Conservation (phyloP, 2,113 vertebrate species). For the Myodes glareolus region DNA sequence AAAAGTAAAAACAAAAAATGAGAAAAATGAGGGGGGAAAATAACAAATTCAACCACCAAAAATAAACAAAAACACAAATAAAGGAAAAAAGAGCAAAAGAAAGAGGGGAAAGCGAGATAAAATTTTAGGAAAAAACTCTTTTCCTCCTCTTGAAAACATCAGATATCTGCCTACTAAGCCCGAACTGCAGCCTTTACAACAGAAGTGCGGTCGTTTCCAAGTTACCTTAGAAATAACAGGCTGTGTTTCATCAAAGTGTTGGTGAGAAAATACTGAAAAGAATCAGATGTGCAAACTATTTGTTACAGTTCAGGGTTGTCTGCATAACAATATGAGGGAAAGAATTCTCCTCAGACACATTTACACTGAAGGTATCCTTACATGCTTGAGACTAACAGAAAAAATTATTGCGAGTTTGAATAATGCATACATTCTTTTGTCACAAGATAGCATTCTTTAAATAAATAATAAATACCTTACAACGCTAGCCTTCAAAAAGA, state of each 20-base stretch:
- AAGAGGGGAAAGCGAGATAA: background rate
- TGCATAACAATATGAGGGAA: conserved; percentile 63
- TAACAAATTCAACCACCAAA: conserved; percentile 3
- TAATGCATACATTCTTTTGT: conserved; percentile 67
- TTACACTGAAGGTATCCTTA: conserved; percentile 69
- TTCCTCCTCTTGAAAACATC: background rate
- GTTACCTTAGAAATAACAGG: conserved; percentile 63
- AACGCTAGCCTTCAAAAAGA: background rate
- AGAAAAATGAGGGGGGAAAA: background rate
- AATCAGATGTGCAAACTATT: conserved; percentile 65
- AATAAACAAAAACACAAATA: no score
- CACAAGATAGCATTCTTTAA: conserved; percentile 61
- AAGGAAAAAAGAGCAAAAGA: background rate
- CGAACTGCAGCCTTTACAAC: conserved; percentile 17
- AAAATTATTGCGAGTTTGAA: conserved; percentile 57
- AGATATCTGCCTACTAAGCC: conserved; percentile 10
- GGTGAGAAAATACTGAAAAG: conserved; percentile 71
- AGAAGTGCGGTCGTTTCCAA: conserved; percentile 34
- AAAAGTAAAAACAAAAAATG: background rate
- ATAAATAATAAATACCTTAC: conserved; percentile 66
- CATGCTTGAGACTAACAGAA: conserved; percentile 53
- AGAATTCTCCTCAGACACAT: conserved; percentile 71
- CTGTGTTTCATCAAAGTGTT: conserved; percentile 62
- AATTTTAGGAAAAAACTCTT: background rate
- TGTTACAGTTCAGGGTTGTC: conserved; percentile 65